These are phyloP conservation scores for Xanthia icteritia DNA, from an alignment of 2,888 invertebrate species.

Conservation along the genomic window DNA sequence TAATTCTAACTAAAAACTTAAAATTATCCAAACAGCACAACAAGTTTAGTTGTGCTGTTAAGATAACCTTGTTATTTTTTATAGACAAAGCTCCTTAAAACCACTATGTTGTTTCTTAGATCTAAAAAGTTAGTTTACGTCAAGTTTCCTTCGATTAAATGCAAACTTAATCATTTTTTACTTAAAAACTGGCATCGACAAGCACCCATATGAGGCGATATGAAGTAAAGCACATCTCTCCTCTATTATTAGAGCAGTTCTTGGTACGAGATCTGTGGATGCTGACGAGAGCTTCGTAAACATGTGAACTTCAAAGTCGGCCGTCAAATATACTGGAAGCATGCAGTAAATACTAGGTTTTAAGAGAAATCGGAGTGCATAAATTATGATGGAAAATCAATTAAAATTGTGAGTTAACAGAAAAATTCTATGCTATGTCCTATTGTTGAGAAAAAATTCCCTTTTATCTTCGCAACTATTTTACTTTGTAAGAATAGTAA, in stretches of 20 bases:
- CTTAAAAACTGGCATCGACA: neutral
- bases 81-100: neutral
- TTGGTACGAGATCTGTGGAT: constrained; percentile 34
- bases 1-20: neutral
- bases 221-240: constrained; percentile 8
- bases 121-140: neutral
- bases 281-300: constrained; percentile 39
- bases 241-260: constrained; percentile 56
- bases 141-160: neutral
- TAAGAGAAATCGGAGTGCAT: neutral
- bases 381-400: neutral
- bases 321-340: constrained; percentile 11
- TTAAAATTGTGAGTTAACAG: neutral
- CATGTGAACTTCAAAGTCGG: constrained; percentile 48
- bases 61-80: neutral
- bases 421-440: neutral
- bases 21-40: neutral
- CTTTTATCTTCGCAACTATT: neutral
- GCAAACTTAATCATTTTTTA: neutral
- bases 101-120: neutral
- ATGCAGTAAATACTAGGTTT: constrained; percentile 6
- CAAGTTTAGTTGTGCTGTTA: too few species aligned
- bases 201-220: neutral
- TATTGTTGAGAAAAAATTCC: neutral
- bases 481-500: neutral